Evolutionary conservation across 2,888 invertebrate genomes (phyloP), one percentile per base, ranked within the genome.

Genomic region (Poecilus cupreus): DNA sequence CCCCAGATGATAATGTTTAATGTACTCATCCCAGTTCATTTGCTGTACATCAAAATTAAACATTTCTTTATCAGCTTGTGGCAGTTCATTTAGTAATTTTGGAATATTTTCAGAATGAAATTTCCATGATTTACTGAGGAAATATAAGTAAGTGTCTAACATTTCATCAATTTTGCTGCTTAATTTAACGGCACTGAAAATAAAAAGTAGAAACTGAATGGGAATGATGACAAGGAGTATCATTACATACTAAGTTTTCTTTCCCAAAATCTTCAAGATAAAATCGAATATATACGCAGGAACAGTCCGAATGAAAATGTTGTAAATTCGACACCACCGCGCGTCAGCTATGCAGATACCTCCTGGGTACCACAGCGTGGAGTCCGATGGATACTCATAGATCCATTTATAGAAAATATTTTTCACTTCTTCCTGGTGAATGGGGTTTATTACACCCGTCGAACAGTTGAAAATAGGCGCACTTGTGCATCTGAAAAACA

Each of bases 401-500:
- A 93, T 88, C 78, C 92, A 88, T 13, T 89, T 89, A 2, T 91
- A 89, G 1, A 92, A 88, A 3, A 90, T 88, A 10, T 84, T 82
- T 85, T 93, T 93, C 85, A 96, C 92, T 64, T 93, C 90, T 0
- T 91, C 89, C 95, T 96, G 96, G 0, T 89, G 92, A 57, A 95
- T 90, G 0, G 95, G 94, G 87, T 96, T 95, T 77, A 92, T 87
- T 22, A 91, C 90, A 26, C 93, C 93, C 0, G 94, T 94, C 26
- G 94, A 94, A 88, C 95, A 94, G 88, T 96, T 96, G 90, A 95
- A 96, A 3, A 96, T 93, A 54, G 91, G 88, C 1, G 92, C 88
- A 0, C 87, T 43, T 11, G 11, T 13, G 13, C 11, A n/a, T 43
- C 43, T 43, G 3, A 43, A 43, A 32, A 5, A 32, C 43, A 43